phyloP scores from a whole-genome alignment of 2,888 invertebrate species.

The Proisotoma minuta region DNA sequence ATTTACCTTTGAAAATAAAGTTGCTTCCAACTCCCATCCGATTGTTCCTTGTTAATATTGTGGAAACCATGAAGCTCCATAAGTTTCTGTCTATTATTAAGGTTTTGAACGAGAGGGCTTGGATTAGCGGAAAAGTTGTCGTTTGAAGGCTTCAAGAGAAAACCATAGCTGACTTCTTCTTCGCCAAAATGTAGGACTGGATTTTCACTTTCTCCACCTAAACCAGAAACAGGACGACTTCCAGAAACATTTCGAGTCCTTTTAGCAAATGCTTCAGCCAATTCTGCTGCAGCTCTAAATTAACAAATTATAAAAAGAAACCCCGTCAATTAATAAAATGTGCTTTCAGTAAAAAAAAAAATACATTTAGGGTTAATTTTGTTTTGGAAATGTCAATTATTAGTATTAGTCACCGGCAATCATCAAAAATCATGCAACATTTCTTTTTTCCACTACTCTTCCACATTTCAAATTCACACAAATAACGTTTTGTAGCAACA shows the following conservation, averaged over 20 bases:
- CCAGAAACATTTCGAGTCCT: constrained; percentile 76
- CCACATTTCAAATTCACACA: no score
- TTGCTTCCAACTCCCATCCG: neutral
- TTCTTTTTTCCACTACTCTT: no score
- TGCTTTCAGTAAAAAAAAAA: no score
- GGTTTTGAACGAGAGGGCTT: neutral
- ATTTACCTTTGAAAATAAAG: neutral
- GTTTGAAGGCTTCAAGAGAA: constrained; percentile 38
- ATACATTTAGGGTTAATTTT: no score
- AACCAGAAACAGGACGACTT: constrained; percentile 74
- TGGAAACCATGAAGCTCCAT: neutral
- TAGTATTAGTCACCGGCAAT: no score
- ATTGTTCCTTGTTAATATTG: neutral
- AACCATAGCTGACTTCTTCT: constrained; percentile 61
- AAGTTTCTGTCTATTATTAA: neutral
- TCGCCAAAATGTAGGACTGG: constrained; percentile 66
- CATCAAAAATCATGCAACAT: no score
- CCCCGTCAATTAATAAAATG: no score
- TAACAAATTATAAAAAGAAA: neutral
- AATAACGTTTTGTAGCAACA: no score
- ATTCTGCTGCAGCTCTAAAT: neutral
- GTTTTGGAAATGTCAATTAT: no score
- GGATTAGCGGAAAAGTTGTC: neutral
- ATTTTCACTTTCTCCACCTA: constrained; percentile 75
- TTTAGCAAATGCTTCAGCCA: constrained; percentile 22